Evolutionary conservation across 1,140 invertebrate species (phyloP).

Genomic region (Temnothorax nylanderi): DNA sequence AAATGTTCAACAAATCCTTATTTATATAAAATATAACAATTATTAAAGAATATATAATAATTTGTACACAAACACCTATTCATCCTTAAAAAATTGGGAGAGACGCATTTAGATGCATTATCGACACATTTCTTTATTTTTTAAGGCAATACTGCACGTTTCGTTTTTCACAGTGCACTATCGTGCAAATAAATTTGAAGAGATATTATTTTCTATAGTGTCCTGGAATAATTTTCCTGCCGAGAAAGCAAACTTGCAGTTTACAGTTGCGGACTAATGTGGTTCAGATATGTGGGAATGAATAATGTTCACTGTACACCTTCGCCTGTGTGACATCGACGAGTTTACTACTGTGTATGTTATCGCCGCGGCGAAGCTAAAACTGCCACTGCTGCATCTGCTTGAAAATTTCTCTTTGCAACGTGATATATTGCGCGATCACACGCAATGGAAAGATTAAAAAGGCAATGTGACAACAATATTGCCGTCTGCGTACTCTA

Average conservation of each 20-base stretch:
- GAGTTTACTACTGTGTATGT: slow-evolving; percentile 16
- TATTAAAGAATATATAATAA: slow-evolving; percentile 8
- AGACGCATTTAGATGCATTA: background rate
- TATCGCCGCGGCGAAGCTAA: slow-evolving; percentile 12
- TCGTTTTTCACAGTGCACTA: background rate
- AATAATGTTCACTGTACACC: slow-evolving; percentile 18
- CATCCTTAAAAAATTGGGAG: background rate
- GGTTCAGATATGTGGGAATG: background rate
- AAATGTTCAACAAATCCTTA: background rate
- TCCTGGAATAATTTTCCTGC: background rate
- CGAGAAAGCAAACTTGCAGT: background rate
- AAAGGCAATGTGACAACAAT: background rate
- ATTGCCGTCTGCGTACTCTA: background rate
- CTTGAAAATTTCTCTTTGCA: slow-evolving; percentile 20
- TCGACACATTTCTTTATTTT: background rate
- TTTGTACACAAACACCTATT: background rate
- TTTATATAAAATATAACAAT: background rate
- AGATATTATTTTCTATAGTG: background rate
- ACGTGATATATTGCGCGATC: slow-evolving; percentile 26
- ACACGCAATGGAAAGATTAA: background rate
- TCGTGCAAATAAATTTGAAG: background rate
- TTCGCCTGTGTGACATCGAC: slow-evolving; percentile 5
- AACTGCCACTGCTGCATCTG: background rate
- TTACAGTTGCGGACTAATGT: slow-evolving; percentile 21
- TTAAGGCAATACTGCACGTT: too few relatives aligned